Evolutionary conservation across 2,113 vertebrate species (phyloP).

Genomic region (Gadus macrocephalus): DNA sequence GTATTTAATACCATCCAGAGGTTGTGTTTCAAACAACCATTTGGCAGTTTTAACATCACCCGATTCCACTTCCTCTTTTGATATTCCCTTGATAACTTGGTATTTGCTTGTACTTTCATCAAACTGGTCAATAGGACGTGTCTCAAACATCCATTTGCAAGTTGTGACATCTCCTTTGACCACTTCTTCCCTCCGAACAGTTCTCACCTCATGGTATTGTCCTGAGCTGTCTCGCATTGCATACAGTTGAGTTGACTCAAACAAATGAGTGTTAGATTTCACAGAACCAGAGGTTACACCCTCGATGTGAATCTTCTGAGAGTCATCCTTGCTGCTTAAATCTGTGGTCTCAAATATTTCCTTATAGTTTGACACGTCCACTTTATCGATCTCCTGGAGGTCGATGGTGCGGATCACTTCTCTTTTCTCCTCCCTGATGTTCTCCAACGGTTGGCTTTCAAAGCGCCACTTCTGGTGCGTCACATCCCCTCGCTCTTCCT

Average conservation of each 20-base stretch:
- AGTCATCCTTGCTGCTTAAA: slow-evolving; percentile 70
- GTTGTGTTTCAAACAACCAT: slow-evolving; percentile 93
- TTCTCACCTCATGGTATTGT: slow-evolving; percentile 86
- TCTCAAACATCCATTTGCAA: slow-evolving; percentile 94
- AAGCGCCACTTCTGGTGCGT: slow-evolving; percentile 86
- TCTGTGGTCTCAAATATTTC: slow-evolving; percentile 82
- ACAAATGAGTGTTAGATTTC: slow-evolving; percentile 81
- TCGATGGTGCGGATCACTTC: slow-evolving; percentile 77
- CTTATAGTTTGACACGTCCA: slow-evolving; percentile 80
- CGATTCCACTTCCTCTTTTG: slow-evolving; percentile 84
- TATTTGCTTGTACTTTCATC: slow-evolving; percentile 81
- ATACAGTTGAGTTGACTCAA: slow-evolving; percentile 82
- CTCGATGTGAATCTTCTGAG: slow-evolving; percentile 80
- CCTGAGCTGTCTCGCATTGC: slow-evolving; percentile 87
- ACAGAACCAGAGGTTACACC: slow-evolving; percentile 80
- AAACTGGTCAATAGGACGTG: slow-evolving; percentile 86
- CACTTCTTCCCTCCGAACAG: slow-evolving; percentile 85
- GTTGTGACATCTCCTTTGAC: slow-evolving; percentile 84
- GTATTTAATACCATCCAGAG: slow-evolving; percentile 86
- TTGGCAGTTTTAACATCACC: slow-evolving; percentile 90
- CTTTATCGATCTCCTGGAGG: slow-evolving; percentile 82
- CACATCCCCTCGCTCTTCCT: slow-evolving; percentile 86
- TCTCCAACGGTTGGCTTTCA: slow-evolving; percentile 84
- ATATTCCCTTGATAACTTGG: slow-evolving; percentile 88
- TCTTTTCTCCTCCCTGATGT: slow-evolving; percentile 83